Conservation (phyloP, 2,113 vertebrate species). For the Nothocercus julius region DNA sequence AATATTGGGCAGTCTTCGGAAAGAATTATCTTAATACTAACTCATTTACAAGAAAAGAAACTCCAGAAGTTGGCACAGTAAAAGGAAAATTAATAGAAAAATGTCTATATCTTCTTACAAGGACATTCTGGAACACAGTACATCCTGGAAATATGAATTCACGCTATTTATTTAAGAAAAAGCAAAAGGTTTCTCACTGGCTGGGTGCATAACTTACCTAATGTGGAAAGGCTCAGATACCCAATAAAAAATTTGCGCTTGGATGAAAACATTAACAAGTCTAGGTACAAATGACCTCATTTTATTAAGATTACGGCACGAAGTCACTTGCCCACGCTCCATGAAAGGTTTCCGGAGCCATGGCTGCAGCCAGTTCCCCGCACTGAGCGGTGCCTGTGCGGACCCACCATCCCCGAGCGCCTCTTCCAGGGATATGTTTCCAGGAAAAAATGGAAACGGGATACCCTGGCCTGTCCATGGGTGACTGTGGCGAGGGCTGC, state of each 20-base stretch:
- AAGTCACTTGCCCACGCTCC: not conserved
- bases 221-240: slow-evolving; percentile 6
- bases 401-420: not conserved
- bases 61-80: not conserved
- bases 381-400: not conserved
- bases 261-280: slow-evolving; percentile 32
- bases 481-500: too few relatives aligned
- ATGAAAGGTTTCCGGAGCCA: not conserved
- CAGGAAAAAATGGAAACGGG: not conserved
- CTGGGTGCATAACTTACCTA: not conserved
- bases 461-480: too few relatives aligned
- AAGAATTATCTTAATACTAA: slow-evolving; percentile 36
- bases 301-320: not conserved
- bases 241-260: slow-evolving; percentile 12
- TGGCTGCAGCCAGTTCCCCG: not conserved
- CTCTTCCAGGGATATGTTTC: not conserved
- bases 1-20: not conserved
- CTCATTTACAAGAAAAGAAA: slow-evolving; percentile 13
- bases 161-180: slow-evolving; percentile 34
- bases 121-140: slow-evolving; percentile 9
- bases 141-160: slow-evolving; percentile 50
- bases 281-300: slow-evolving; percentile 46
- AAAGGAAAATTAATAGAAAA: slow-evolving; percentile 17
- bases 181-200: not conserved
- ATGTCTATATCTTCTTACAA: slow-evolving; percentile 7